Evolutionary conservation across 2,888 invertebrate genomes (phyloP), one percentile per base, ranked within the genome.

Genomic region (Ormyrus rosae): DNA sequence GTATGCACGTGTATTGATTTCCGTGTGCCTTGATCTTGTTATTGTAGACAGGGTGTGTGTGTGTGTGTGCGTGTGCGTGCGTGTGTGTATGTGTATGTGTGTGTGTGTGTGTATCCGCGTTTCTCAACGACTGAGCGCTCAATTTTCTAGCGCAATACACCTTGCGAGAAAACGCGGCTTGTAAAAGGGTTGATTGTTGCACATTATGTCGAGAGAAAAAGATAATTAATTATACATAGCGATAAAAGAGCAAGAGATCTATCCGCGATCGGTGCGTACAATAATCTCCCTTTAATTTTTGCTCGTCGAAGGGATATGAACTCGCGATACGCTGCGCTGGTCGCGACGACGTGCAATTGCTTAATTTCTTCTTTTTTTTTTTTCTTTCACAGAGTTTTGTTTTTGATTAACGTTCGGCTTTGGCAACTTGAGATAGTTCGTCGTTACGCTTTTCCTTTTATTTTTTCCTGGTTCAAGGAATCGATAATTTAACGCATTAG

Each of bases 271-370:
- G 51, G 34, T 51, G 6, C 58, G 34, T 34, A 34, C 34, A 34
- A 34, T 34, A 34, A 48, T 19, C 46, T 48, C 46, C 7, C 83
- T 84, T 84, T 82, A 83, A 82, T 84, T 82, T 60, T 53, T 60
- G 34, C 51, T 58, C 56, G 55, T 58, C 45, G n/a, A 55, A 77
- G 68, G 48, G 70, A 85, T 85, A 84, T 84, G 83, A 82, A 84
- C 85, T 83, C 86, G 86, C 84, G 84, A 82, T 84, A 82, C 81
- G 83, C 69, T 81, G 72, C 63, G 69, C 75, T 80, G 80, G 74
- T 80, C 80, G 58, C 75, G 58, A 51, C 65, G 74, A 74, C 58
- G 64, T 5, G 69, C 13, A 34, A 34, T 34, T 34, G 34, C 34
- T 34, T 2, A 34, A 34, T 34, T 34, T 34, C 3, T 34, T 34